phyloP scores from a whole-genome alignment of 2,888 invertebrate species.

The Rhagonycha fulva region DNA sequence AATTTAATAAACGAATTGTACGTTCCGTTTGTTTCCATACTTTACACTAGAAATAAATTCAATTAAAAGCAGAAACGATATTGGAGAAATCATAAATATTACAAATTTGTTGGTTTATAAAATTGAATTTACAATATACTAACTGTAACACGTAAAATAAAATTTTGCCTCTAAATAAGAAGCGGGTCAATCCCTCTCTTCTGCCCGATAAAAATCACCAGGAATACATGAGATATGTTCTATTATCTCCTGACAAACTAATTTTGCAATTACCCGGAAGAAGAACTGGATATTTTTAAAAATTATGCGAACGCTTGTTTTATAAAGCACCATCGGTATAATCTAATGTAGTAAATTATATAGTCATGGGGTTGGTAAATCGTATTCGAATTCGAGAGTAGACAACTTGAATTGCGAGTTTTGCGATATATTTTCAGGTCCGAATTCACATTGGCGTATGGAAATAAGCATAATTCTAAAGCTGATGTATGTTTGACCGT shows the following conservation, averaged over 20 bases:
- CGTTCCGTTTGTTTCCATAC: slow-evolving; percentile 3
- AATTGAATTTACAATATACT: not conserved
- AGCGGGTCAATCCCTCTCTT: not conserved
- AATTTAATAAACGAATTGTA: slow-evolving; percentile 19
- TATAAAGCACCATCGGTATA: slow-evolving; percentile 15
- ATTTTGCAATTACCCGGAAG: not conserved
- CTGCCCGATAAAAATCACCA: not conserved
- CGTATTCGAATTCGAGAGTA: slow-evolving; percentile 14
- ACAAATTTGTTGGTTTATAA: not conserved
- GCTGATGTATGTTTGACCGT: slow-evolving; percentile 12
- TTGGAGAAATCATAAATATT: not conserved
- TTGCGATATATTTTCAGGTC: slow-evolving; percentile 16
- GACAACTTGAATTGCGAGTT: slow-evolving; percentile 19
- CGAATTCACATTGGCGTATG: slow-evolving; percentile 17
- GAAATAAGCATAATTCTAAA: slow-evolving; percentile 18
- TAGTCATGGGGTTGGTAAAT: slow-evolving; percentile 17
- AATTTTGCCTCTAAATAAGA: not conserved
- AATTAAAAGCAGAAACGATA: slow-evolving; percentile 4
- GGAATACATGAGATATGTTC: not conserved
- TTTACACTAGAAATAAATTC: slow-evolving; percentile 8
- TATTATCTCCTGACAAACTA: not conserved
- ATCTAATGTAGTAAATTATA: slow-evolving; percentile 19
- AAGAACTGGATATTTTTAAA: not conserved
- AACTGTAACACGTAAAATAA: not conserved
- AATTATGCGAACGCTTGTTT: not conserved